phyloP scores from a whole-genome alignment of 2,113 vertebrate species.

The Diadophis punctatus region DNA sequence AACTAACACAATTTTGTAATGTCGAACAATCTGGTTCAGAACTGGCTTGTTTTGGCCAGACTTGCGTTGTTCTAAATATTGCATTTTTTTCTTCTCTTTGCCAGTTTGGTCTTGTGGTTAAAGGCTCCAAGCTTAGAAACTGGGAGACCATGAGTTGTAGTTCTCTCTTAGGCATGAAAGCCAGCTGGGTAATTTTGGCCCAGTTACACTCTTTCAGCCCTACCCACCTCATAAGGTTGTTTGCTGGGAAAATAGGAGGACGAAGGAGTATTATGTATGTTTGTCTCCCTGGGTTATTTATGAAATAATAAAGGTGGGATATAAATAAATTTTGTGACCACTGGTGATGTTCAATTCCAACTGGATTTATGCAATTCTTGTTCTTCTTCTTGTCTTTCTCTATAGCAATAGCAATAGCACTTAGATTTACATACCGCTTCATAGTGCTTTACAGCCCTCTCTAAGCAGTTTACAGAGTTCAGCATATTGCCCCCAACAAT shows the following conservation, averaged over 20 bases:
- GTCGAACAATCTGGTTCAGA: neutral
- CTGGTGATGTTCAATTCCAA: neutral
- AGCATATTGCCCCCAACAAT: no score
- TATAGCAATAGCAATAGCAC: no score
- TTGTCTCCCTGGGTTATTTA: neutral
- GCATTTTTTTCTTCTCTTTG: neutral
- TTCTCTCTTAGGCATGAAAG: neutral
- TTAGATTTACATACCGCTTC: no score
- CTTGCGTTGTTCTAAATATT: neutral
- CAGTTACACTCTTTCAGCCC: neutral
- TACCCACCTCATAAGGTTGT: neutral
- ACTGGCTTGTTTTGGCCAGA: neutral
- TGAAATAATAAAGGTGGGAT: neutral
- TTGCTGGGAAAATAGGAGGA: neutral
- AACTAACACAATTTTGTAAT: neutral
- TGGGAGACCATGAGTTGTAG: neutral
- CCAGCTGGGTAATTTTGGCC: neutral
- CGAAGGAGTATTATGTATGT: neutral
- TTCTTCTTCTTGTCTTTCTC: neutral
- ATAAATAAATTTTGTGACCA: neutral
- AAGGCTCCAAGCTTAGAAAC: neutral
- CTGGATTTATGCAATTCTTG: neutral
- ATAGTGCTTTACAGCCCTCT: no score
- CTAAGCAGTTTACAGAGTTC: no score
- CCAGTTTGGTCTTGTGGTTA: neutral